These are phyloP conservation scores for Scolopax mira DNA, from an alignment of 2,113 vertebrate species.

Conservation along the genomic window DNA sequence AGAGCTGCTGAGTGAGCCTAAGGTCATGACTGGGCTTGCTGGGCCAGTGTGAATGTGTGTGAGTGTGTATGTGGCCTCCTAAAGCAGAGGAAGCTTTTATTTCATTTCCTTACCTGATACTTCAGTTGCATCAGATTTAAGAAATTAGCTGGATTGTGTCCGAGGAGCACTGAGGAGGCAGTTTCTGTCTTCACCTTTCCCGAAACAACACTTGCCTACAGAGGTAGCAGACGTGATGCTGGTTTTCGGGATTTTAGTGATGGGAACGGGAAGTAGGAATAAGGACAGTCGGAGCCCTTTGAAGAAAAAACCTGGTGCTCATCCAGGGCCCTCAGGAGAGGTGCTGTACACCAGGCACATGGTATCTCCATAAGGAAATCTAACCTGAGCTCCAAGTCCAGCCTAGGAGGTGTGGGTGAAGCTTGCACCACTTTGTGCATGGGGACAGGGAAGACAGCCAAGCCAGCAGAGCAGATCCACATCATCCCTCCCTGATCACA, in stretches of 20 bases:
- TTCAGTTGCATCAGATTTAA: neutral
- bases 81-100: neutral
- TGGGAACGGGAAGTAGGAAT: neutral
- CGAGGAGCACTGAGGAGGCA: neutral
- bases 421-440: rapidly evolving
- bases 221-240: neutral
- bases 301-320: neutral
- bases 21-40: neutral
- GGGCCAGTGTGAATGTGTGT: neutral
- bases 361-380: neutral
- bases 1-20: neutral
- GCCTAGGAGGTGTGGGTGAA: neutral
- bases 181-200: neutral
- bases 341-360: neutral
- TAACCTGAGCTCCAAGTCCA: neutral
- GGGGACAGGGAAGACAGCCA: neutral
- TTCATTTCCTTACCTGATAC: neutral
- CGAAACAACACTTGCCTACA: neutral
- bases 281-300: neutral
- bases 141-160: neutral
- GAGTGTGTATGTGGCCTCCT: neutral
- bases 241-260: neutral
- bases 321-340: neutral
- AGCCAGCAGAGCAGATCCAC: neutral
- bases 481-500: neutral